These are phyloP conservation scores for Tetanocera ferruginea DNA, from an alignment of 2,888 invertebrate species.

Conservation along the genomic window DNA sequence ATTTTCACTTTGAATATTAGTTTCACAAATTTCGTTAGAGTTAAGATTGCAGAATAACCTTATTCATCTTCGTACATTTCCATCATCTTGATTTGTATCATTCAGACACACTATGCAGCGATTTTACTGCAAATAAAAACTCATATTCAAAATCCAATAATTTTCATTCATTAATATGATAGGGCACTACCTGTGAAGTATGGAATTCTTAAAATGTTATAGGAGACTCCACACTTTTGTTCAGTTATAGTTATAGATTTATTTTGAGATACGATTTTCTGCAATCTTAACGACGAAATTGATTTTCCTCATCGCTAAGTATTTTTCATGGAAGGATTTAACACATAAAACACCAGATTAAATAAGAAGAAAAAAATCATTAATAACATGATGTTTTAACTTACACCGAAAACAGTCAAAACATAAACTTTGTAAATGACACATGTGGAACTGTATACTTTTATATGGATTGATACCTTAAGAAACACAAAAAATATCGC, in stretches of 20 bases:
- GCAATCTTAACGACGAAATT: constrained; percentile 67
- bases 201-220: background rate
- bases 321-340: constrained; percentile 55
- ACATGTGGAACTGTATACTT: too few relatives aligned
- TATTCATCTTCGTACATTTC: constrained; percentile 34
- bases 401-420: background rate
- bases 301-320: constrained; percentile 59
- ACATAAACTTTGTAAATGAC: too few relatives aligned
- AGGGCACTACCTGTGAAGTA: background rate
- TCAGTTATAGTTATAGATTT: constrained; percentile 38
- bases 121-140: background rate
- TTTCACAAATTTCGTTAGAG: constrained; percentile 62
- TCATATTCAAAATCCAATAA: background rate
- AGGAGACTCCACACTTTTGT: constrained; percentile 26
- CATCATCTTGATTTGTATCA: background rate
- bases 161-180: constrained; percentile 6
- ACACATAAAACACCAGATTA: constrained; percentile 18
- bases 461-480: too few relatives aligned
- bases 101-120: background rate
- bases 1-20: constrained; percentile 64
- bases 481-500: too few relatives aligned
- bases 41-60: constrained; percentile 60
- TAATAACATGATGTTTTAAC: too few relatives aligned
- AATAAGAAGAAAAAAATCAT: background rate
- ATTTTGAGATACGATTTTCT: constrained; percentile 68